Percentiles rank a stretch among this genome's conserved stretches.
These are phyloP conservation scores for Hedya salicella DNA, from an alignment of 2,888 invertebrate genomes.

Conservation along the genomic window DNA sequence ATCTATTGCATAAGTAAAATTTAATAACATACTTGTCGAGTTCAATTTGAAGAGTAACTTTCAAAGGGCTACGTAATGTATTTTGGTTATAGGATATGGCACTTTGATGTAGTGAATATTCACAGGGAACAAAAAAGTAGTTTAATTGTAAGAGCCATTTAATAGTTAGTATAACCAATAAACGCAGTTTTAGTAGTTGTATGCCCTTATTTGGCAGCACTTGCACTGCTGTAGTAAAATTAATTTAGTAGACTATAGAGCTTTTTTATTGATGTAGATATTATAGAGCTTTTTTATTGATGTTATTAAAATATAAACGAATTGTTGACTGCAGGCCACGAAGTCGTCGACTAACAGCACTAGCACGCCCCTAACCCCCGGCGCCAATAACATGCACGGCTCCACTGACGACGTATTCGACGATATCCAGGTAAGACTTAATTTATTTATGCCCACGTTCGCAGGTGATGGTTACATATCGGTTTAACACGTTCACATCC, in stretches of 20 bases:
- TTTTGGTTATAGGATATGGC: no score
- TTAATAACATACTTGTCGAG: no score
- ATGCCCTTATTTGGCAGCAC: no score
- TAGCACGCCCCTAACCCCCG: conserved; percentile 76
- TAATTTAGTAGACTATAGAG: no score
- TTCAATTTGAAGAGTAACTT: not conserved
- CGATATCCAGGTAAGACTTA: conserved; percentile 76
- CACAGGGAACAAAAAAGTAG: no score
- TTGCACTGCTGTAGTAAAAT: not conserved
- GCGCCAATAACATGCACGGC: conserved; percentile 73
- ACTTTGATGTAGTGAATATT: no score
- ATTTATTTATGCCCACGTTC: conserved; percentile 52
- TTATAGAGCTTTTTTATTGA: not conserved
- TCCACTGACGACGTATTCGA: conserved; percentile 79
- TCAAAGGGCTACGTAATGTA: not conserved
- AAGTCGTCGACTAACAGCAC: conserved; percentile 78
- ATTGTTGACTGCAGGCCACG: conserved; percentile 64
- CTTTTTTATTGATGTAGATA: not conserved
- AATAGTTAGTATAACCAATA: no score
- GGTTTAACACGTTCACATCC: conserved; percentile 83
- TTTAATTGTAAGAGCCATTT: no score
- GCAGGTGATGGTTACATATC: conserved; percentile 72
- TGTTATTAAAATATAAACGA: conserved; percentile 31
- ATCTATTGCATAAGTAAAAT: no score
- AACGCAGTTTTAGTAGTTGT: no score